Conservation (phyloP, 1,140 invertebrate genomes). For the Cherax quadricarinatus region DNA sequence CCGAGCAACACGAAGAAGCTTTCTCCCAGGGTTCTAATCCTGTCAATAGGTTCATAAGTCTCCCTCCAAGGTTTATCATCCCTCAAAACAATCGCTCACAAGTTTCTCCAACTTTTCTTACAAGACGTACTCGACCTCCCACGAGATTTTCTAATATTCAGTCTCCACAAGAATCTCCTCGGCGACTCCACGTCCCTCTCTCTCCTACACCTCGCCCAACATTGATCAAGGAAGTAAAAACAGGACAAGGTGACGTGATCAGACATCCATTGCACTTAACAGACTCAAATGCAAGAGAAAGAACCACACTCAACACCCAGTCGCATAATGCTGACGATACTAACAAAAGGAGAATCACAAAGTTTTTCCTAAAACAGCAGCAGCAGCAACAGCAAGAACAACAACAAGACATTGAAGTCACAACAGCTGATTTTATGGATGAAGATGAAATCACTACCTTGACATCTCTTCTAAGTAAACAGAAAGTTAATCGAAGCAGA, state of each 20-base stretch:
- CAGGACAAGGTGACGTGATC: neutral
- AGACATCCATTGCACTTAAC: neutral
- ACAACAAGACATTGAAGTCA: neutral
- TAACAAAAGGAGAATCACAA: neutral
- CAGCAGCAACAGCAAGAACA: neutral
- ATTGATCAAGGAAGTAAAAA: neutral
- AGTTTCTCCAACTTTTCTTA: conserved; percentile 28
- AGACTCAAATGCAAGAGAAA: neutral
- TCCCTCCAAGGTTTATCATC: neutral
- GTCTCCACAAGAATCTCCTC: neutral
- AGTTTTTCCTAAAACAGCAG: neutral
- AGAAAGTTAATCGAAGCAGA: neutral
- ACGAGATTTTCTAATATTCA: conserved; percentile 22
- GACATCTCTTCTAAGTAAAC: neutral
- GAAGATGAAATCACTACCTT: neutral
- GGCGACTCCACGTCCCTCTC: neutral
- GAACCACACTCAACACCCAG: neutral
- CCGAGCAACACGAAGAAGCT: too few species aligned
- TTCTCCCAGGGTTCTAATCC: neutral
- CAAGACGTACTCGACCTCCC: conserved; percentile 30
- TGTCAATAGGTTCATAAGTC: neutral
- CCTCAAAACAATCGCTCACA: neutral
- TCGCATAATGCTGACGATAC: neutral
- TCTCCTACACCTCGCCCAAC: neutral
- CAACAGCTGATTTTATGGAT: neutral